These are phyloP conservation scores for Calliopum simillimum DNA, from an alignment of 2,888 invertebrate genomes.

Conservation along the genomic window DNA sequence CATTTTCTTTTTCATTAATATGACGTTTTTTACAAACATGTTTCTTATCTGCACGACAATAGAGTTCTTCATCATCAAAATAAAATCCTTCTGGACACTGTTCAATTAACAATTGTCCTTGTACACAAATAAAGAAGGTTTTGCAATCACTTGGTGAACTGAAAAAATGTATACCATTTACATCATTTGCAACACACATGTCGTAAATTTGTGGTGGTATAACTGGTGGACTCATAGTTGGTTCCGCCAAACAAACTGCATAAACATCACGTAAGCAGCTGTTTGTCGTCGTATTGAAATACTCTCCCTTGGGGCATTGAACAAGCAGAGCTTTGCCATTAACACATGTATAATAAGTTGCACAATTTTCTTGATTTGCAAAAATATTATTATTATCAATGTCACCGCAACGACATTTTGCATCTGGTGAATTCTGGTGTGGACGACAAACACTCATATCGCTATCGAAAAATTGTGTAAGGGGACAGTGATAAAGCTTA, in stretches of 20 bases:
- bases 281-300: slow-evolving; percentile 45
- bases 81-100: slow-evolving; percentile 49
- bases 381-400: slow-evolving; percentile 50
- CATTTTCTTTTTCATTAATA: not conserved
- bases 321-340: slow-evolving; percentile 44
- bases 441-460: slow-evolving; percentile 43
- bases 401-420: slow-evolving; percentile 51
- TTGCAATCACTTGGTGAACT: slow-evolving; percentile 47
- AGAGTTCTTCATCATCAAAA: slow-evolving; percentile 45
- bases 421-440: slow-evolving; percentile 24
- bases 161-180: not conserved
- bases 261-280: slow-evolving; percentile 49
- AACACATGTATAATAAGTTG: slow-evolving; percentile 51
- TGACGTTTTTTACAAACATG: slow-evolving; percentile 35
- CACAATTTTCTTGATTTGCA: slow-evolving; percentile 47
- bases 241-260: slow-evolving; percentile 47
- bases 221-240: slow-evolving; percentile 37
- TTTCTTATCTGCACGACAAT: slow-evolving; percentile 40
- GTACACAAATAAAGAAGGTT: slow-evolving; percentile 50
- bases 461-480: slow-evolving; percentile 48
- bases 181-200: not conserved
- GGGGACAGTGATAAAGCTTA: slow-evolving; percentile 43
- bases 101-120: slow-evolving; percentile 45
- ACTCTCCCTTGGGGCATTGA: slow-evolving; percentile 49
- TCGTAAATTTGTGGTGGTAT: not conserved